Base-by-base conservation (phyloP, 2,113 vertebrate species). In the Silurus glanis region DNA sequence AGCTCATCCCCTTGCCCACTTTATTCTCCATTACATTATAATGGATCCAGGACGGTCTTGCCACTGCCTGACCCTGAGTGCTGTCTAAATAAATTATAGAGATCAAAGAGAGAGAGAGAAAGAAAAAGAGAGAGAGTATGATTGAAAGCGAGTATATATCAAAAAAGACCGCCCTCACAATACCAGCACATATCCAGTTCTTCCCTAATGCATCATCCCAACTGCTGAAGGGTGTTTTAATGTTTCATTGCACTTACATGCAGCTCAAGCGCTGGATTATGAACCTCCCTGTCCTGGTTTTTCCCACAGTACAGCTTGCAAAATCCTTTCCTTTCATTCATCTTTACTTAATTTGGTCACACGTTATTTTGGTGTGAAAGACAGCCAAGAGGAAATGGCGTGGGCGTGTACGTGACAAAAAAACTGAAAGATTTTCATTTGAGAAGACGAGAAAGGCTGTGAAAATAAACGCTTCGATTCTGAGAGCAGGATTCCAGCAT, bases 41-140 rank as follows among this genome's bases (percentile, higher is more conserved):
- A 86, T 86, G 82, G 56, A 71, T 67, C 67, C 23, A 53, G 51
- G 83, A 53, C 81, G n/a, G 62, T 84, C 76, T 76, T n/a, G 23
- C 37, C n/a, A 37, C 74, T 79, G 80, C 61, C 81, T 56, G 16
- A 67, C 53, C 53, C 75, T 59, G n/a, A 72, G 74, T 83, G 51
- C 53, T 21, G 45, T 79, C 19, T 58, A 53, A 85, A 80, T 80
- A 66, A 51, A 80, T 86, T 71, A 83, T 16, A n/a, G 23, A 75
- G 17, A n/a, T 19, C 59, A n/a, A 2, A 37, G 2, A 37, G 37
- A 37, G 37, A 37, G 37, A 37, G 37, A 37, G 37, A 37, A 2
- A 37, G 37, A 37, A 2, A 37, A 2, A 37, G 37, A 37, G 37
- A 37, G 37, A 3, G 37, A 37, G 2, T 37, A 37, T 37, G 37